These are phyloP conservation scores for Gymnorhina tibicen DNA, from an alignment of 2,113 vertebrate species.

Conservation along the genomic window DNA sequence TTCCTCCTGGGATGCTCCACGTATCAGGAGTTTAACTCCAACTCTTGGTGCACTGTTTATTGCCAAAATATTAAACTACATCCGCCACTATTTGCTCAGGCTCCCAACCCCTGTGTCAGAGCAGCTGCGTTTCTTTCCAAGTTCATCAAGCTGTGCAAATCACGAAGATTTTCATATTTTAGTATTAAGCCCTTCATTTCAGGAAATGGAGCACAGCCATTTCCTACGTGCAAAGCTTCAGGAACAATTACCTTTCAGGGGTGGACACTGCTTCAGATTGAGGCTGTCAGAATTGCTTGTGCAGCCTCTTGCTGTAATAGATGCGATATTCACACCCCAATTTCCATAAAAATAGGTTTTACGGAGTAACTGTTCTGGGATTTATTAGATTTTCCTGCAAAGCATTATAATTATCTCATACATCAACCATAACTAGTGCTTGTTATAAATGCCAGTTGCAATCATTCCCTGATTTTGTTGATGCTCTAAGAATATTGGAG, in stretches of 20 bases:
- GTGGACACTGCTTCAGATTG: slow-evolving; percentile 17
- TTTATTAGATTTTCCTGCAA: slow-evolving; percentile 70
- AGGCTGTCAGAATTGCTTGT: slow-evolving; percentile 42
- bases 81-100: not conserved
- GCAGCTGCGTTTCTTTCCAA: not conserved
- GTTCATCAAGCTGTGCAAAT: slow-evolving; percentile 29
- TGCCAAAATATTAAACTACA: not conserved
- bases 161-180: not conserved
- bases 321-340: slow-evolving; percentile 43
- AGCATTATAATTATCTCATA: slow-evolving; percentile 68
- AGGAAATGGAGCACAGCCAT: not conserved
- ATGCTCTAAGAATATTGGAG: slow-evolving; percentile 16
- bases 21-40: not conserved
- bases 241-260: slow-evolving; percentile 22
- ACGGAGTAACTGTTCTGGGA: slow-evolving; percentile 57
- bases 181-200: not conserved
- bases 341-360: slow-evolving; percentile 75
- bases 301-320: slow-evolving; percentile 46
- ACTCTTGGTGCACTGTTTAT: not conserved
- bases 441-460: slow-evolving; percentile 62
- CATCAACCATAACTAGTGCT: slow-evolving; percentile 54
- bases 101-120: not conserved
- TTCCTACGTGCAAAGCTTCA: not conserved
- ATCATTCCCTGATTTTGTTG: slow-evolving; percentile 62
- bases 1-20: not conserved